Percentiles rank a stretch among this genome's conserved stretches.
These are phyloP conservation scores for Pomacea maculata DNA, from an alignment of 1,140 invertebrate species.

Conservation along the genomic window DNA sequence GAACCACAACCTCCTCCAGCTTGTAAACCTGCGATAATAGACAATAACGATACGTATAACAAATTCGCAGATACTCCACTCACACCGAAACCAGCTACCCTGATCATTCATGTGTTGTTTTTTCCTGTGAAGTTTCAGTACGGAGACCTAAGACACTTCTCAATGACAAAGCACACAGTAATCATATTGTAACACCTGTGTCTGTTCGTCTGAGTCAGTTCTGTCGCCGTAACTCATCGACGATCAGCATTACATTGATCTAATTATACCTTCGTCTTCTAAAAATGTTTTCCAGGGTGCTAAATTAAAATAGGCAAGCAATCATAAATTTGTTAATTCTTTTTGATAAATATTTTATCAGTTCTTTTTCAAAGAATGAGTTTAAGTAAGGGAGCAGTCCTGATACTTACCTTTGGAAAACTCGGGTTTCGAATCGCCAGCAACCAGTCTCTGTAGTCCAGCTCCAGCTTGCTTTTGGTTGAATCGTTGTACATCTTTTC, in stretches of 20 bases:
- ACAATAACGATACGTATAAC: not conserved
- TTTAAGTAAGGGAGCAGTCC: not conserved
- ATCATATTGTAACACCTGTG: too few species aligned
- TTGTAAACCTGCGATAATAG: constrained; percentile 13
- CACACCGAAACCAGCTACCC: too few species aligned
- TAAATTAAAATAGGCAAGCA: not conserved
- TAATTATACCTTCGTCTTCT: not conserved
- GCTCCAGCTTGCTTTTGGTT: constrained; percentile 27
- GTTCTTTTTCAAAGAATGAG: too few species aligned
- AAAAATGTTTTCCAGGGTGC: not conserved
- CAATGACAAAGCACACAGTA: too few species aligned
- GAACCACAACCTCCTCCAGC: constrained; percentile 26
- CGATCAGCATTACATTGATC: not conserved
- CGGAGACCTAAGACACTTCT: too few species aligned
- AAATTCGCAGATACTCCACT: too few species aligned
- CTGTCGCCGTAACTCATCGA: not conserved
- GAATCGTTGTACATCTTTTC: not conserved
- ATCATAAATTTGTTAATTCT: not conserved
- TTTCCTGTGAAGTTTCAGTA: too few species aligned
- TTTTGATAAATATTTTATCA: not conserved
- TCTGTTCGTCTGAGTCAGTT: too few species aligned
- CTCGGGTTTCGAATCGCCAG: constrained; percentile 26
- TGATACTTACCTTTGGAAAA: constrained; percentile 9
- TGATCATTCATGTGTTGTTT: too few species aligned
- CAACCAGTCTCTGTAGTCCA: constrained; percentile 39